A percentile compares a stretch with the other conserved stretches of the same genome.
Conservation (phyloP, 2,888 invertebrate genomes). For the Oscheius sp. region DNA sequence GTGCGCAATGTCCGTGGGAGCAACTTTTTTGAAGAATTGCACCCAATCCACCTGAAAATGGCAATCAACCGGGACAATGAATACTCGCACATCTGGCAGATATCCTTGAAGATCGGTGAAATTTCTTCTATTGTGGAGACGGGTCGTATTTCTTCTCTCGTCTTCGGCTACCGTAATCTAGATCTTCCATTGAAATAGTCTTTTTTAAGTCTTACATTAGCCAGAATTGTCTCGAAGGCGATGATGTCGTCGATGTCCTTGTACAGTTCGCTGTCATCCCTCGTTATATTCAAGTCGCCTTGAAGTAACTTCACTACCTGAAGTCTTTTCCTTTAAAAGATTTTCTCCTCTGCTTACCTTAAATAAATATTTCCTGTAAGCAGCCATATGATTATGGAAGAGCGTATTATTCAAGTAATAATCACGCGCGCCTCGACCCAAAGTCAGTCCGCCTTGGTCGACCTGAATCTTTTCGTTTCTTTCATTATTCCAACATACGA, state of each 20-base stretch:
- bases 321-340: conserved; percentile 1
- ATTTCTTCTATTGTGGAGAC: conserved; percentile 66
- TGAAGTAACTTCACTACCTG: conserved; percentile 51
- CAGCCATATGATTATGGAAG: conserved; percentile 69
- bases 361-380: conserved; percentile 67
- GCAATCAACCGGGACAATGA: neutral
- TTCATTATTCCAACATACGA: conserved; percentile 31
- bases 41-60: conserved; percentile 71
- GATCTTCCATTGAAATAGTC: conserved; percentile 1
- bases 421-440: conserved; percentile 68
- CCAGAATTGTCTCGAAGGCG: conserved; percentile 57
- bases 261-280: conserved; percentile 41
- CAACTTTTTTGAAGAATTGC: conserved; percentile 62
- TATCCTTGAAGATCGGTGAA: conserved; percentile 60
- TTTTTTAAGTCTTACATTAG: conserved; percentile 41
- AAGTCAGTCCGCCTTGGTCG: conserved; percentile 69
- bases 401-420: conserved; percentile 71
- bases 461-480: conserved; percentile 47
- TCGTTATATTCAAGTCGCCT: conserved; percentile 43
- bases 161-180: conserved; percentile 60
- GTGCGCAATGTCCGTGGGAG: conserved; percentile 68
- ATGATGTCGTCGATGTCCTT: conserved; percentile 55
- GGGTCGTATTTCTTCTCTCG: conserved; percentile 58
- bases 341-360: conserved; percentile 38
- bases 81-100: conserved; percentile 44